Conservation (phyloP, 1,140 invertebrate species). For the Camponotus floridanus region DNA sequence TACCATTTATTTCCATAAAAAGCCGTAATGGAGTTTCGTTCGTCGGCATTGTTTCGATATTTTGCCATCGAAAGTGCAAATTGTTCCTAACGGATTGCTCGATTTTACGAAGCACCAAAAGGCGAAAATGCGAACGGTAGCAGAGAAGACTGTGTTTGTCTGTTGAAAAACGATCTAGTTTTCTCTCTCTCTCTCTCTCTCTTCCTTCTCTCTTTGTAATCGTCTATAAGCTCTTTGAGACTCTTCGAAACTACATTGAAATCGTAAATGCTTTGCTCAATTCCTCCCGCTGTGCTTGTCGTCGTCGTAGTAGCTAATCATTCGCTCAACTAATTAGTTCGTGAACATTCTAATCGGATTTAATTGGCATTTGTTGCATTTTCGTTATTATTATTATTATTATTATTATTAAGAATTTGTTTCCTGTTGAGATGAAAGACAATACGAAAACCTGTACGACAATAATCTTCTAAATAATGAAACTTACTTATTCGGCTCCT, state of each 20-base stretch:
- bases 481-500: neutral
- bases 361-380: conserved; percentile 38
- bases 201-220: neutral
- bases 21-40: conserved; percentile 63
- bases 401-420: conserved; percentile 47
- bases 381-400: conserved; percentile 37
- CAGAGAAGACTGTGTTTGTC: conserved; percentile 6
- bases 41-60: conserved; percentile 65
- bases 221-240: conserved; percentile 53
- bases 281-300: conserved; percentile 4
- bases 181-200: neutral
- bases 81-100: conserved; percentile 15
- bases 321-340: conserved; percentile 59
- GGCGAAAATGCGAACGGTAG: conserved; percentile 44
- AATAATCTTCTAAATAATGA: neutral
- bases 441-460: neutral
- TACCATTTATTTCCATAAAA: conserved; percentile 33
- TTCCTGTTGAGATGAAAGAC: neutral
- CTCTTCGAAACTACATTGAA: conserved; percentile 47
- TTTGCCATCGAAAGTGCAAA: conserved; percentile 60
- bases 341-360: conserved; percentile 46
- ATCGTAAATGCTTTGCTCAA: conserved; percentile 44
- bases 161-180: conserved; percentile 23
- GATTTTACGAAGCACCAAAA: conserved; percentile 20
- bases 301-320: conserved; percentile 59